Conservation (phyloP, 2,888 invertebrate genomes). For the Anorthoa munda region DNA sequence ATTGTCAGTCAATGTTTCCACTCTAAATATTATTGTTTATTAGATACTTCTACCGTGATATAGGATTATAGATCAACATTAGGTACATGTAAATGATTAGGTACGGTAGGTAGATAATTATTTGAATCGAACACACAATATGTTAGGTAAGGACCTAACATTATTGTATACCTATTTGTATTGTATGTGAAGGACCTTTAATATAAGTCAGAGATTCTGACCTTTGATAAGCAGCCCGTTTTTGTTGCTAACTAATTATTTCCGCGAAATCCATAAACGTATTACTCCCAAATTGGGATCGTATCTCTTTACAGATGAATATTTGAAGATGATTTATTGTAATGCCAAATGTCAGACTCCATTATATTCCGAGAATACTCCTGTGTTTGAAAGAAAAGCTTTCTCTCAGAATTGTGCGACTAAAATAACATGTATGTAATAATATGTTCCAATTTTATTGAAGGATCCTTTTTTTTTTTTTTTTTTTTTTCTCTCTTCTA, state of each 20-base stretch:
- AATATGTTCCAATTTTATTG: neutral
- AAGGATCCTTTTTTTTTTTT: too few relatives aligned
- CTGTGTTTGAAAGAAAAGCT: neutral
- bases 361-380: constrained; percentile 19
- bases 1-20: neutral
- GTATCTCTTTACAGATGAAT: constrained; percentile 25
- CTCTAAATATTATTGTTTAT: neutral
- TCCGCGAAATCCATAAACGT: neutral
- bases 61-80: neutral
- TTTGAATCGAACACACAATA: constrained; percentile 11
- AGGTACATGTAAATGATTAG: neutral
- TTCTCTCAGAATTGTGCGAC: neutral
- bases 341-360: constrained; percentile 12
- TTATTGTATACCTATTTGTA: neutral
- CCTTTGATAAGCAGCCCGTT: constrained; percentile 4
- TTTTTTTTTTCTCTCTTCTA: too few relatives aligned
- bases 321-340: neutral
- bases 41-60: neutral
- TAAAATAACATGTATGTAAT: constrained; percentile 14
- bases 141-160: neutral
- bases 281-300: constrained; percentile 13
- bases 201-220: constrained; percentile 1
- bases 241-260: constrained; percentile 28
- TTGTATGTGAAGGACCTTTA: neutral
- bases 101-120: neutral